These are phyloP conservation scores for Onychomys leucogaster DNA, from an alignment of 2,797 vertebrate genomes.

Conservation along the genomic window DNA sequence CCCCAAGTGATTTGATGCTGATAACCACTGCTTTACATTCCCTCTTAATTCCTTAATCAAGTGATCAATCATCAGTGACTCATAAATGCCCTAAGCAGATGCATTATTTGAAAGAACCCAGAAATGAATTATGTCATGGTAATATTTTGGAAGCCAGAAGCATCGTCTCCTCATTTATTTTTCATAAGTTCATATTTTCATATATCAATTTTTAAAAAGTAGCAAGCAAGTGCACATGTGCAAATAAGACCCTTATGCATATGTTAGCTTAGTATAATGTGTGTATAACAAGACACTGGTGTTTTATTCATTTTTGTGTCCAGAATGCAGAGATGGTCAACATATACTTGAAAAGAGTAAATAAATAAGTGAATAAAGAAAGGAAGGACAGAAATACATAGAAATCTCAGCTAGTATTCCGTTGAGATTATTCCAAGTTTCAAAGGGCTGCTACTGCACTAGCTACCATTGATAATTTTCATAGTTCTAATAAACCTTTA, in stretches of 20 bases:
- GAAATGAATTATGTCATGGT: slow-evolving; percentile 42
- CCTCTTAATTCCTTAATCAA: slow-evolving; percentile 49
- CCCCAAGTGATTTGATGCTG: neutral
- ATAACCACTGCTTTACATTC: slow-evolving; percentile 33
- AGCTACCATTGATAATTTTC: slow-evolving; percentile 61
- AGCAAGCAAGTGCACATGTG: slow-evolving; percentile 14
- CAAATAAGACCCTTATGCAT: slow-evolving; percentile 35
- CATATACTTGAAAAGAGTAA: slow-evolving; percentile 43
- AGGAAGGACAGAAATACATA: slow-evolving; percentile 39
- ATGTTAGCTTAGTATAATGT: neutral
- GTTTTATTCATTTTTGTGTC: slow-evolving; percentile 40
- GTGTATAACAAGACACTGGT: slow-evolving; percentile 27
- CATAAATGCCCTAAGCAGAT: slow-evolving; percentile 13
- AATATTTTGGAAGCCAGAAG: slow-evolving; percentile 52
- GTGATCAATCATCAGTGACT: slow-evolving; percentile 40
- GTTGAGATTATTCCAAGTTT: neutral
- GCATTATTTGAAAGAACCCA: slow-evolving; percentile 57
- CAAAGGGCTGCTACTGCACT: neutral
- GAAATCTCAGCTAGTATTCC: slow-evolving; percentile 7
- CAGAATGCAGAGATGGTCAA: neutral
- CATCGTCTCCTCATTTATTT: slow-evolving; percentile 61
- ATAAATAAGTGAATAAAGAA: slow-evolving; percentile 35
- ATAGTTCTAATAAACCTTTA: neutral
- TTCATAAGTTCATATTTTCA: slow-evolving; percentile 65
- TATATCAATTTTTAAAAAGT: slow-evolving; percentile 56